A percentile compares a stretch with the other conserved stretches of the same genome.
Conservation (phyloP, 2,797 vertebrate genomes). For the Borostomias antarcticus region DNA sequence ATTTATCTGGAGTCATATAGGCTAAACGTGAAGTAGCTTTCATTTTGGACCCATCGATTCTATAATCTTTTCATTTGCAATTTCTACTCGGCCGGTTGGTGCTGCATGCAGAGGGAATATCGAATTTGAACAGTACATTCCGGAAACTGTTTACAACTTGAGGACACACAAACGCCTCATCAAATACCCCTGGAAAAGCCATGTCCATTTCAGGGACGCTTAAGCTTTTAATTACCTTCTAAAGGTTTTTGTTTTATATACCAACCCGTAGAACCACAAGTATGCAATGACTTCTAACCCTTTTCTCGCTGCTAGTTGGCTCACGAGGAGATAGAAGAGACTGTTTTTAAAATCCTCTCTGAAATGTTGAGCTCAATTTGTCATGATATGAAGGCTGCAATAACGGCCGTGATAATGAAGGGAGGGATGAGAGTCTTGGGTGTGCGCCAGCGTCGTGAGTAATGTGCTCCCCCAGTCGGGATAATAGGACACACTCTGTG, state of each 20-base stretch:
- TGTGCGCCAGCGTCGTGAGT: slow-evolving; percentile 35
- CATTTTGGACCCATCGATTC: neutral
- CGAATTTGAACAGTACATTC: too few species aligned
- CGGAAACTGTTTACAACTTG: too few species aligned
- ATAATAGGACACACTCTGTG: slow-evolving; percentile 49
- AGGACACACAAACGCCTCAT: too few species aligned
- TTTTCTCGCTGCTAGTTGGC: neutral
- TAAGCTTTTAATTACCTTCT: too few species aligned
- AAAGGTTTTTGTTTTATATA: too few species aligned
- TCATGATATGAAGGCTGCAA: slow-evolving; percentile 27
- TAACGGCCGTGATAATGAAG: slow-evolving; percentile 26
- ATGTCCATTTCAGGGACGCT: too few species aligned
- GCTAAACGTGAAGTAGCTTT: neutral
- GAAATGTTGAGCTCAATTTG: slow-evolving; percentile 15
- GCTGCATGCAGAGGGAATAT: neutral
- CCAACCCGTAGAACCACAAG: neutral
- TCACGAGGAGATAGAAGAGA: neutral
- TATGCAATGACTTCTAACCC: neutral
- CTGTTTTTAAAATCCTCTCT: neutral
- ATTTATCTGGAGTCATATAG: neutral
- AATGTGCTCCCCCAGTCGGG: slow-evolving; percentile 36
- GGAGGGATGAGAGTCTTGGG: slow-evolving; percentile 29
- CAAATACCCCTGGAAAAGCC: too few species aligned
- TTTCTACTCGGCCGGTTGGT: neutral
- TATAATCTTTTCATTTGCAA: neutral